Evolutionary conservation across 2,888 invertebrate genomes (phyloP), one percentile per base, ranked within the genome.

Genomic region (Neoascia interrupta): DNA sequence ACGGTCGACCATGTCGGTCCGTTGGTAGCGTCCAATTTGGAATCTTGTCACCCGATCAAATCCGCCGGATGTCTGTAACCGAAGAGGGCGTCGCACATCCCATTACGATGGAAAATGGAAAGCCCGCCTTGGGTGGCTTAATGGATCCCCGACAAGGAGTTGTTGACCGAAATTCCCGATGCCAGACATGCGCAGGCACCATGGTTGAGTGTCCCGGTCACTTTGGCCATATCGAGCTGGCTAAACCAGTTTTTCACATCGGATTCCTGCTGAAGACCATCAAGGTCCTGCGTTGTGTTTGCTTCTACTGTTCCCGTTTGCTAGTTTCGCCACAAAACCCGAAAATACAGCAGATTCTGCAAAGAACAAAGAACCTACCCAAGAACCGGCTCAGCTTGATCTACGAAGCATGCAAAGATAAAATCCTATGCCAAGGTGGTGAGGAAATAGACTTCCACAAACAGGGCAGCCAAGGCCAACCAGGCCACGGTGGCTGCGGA

Each of bases 111-210:
- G 97, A 98, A 90, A 96, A 96, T 58, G 98, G 98, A 43, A 93
- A 97, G 70, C 98, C 98, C 1, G 98, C 98, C 87, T 89, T 97
- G 75, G 97, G 97, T 1, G 98, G 98, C 26, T 92, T 98, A 83
- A 98, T 98, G 97, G 98, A 98, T 88, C 98, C 98, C 1, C 90
- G 98, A 81, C 98, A 98, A 90, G 98, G 98, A 84, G 97, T 97
- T 76, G 94, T 97, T 39, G 97, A 98, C 87, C 91, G 97, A 84
- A 93, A 92, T 86, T 95, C 96, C 8, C 91, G 96, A 81, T 97
- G 97, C 86, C 95, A 95, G 87, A 97, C 97, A 0, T 97, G 97
- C 87, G 96, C 97, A 70, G 95, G 97, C 43, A 96, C 96, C 86
- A 96, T 97, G 94, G 94, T 95, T 0, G 97, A 97, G 88, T 98